phyloP scores from a whole-genome alignment of 2,888 invertebrate species.

The Pherbina coryleti region DNA sequence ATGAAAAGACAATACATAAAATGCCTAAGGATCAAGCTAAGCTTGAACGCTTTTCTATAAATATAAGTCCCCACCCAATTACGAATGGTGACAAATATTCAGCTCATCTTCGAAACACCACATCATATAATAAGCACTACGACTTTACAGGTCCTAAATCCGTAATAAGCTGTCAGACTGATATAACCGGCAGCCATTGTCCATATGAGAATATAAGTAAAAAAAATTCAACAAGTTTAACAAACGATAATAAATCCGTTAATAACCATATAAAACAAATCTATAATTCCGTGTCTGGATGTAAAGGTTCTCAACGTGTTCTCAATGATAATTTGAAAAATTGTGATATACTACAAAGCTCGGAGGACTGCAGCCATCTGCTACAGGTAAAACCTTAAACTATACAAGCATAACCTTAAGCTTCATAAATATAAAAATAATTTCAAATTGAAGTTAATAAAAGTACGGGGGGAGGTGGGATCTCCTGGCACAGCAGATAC shows the following conservation, averaged over 20 bases:
- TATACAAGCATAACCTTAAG: neutral
- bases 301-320: neutral
- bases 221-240: constrained; percentile 54
- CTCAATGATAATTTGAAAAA: constrained; percentile 70
- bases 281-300: neutral
- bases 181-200: constrained; percentile 54
- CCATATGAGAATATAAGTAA: constrained; percentile 58
- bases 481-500: too few relatives aligned
- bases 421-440: too few relatives aligned
- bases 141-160: constrained; percentile 38
- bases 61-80: constrained; percentile 31
- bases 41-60: constrained; percentile 35
- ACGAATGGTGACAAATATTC: constrained; percentile 37
- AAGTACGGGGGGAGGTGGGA: too few relatives aligned
- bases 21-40: constrained; percentile 33
- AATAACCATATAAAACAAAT: constrained; percentile 35
- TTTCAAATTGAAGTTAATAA: too few relatives aligned
- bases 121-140: constrained; percentile 24
- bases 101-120: constrained; percentile 39
- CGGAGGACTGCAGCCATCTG: constrained; percentile 78
- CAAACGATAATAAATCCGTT: constrained; percentile 50
- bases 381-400: constrained; percentile 70
- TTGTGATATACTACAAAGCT: constrained; percentile 76
- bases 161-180: constrained; percentile 47
- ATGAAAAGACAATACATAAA: constrained; percentile 42